Evolutionary conservation across 2,888 invertebrate species (phyloP).

Genomic region (Choristoneura rosaceana): DNA sequence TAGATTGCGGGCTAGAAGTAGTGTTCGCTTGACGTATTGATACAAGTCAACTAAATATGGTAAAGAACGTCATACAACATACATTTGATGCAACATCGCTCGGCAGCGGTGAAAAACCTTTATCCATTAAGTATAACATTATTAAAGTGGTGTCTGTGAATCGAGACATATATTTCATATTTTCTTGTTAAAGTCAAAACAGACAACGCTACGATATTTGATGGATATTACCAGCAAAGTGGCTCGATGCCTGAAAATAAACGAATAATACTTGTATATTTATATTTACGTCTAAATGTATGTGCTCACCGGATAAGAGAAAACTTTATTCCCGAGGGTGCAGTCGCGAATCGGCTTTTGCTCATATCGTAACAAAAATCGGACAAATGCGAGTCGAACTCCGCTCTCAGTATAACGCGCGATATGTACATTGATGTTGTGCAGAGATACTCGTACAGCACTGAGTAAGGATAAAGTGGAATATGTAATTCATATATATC

Average conservation of each 20-base stretch:
- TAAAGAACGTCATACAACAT: too few species aligned
- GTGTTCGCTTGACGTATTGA: neutral
- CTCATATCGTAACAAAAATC: conserved; percentile 3
- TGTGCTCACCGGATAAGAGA: conserved; percentile 3
- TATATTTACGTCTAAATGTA: neutral
- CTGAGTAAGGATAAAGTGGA: neutral
- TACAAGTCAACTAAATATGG: too few species aligned
- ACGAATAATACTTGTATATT: neutral
- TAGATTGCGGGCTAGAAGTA: neutral
- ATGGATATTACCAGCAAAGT: neutral
- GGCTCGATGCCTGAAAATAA: neutral
- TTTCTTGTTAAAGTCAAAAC: neutral
- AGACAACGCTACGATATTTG: neutral
- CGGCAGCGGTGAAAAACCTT: neutral
- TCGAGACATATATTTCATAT: too few species aligned
- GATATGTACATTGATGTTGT: too few species aligned
- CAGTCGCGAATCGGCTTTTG: neutral
- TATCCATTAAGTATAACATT: neutral
- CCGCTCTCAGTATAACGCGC: too few species aligned
- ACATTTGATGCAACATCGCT: neutral
- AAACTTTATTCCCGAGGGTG: conserved; percentile 4
- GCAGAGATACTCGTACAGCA: too few species aligned
- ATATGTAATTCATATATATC: too few species aligned
- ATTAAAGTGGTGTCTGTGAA: too few species aligned
- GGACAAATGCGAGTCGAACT: neutral